These are phyloP conservation scores for Dasypogon diadema DNA, from an alignment of 2,888 invertebrate species.

Conservation along the genomic window DNA sequence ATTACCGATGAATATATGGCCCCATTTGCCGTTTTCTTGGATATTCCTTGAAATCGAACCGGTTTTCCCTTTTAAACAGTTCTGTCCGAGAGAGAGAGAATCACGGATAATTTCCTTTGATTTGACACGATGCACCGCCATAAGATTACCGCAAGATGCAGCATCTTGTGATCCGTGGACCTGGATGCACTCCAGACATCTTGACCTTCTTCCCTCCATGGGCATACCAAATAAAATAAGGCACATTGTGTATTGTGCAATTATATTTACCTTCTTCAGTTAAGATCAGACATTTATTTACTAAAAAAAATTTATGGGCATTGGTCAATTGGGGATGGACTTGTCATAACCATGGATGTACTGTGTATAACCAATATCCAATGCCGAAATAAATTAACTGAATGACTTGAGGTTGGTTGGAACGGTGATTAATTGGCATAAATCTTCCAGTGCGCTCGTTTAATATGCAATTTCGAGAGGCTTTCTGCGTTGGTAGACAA, in stretches of 20 bases:
- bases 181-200: conserved; percentile 43
- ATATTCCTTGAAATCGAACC: conserved; percentile 17
- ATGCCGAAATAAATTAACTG: not conserved
- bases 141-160: conserved; percentile 36
- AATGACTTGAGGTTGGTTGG: not conserved
- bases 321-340: not conserved
- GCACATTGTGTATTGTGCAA: not conserved
- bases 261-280: conserved; percentile 6
- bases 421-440: not conserved
- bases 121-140: conserved; percentile 26
- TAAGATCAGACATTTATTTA: not conserved
- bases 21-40: conserved; percentile 15
- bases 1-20: conserved; percentile 26
- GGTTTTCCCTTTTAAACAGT: conserved; percentile 47
- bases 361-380: not conserved
- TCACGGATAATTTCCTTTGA: conserved; percentile 39
- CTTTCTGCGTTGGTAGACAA: no score
- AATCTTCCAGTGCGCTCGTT: not conserved
- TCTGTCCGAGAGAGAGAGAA: conserved; percentile 8
- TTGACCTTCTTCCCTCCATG: conserved; percentile 39
- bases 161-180: not conserved
- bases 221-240: conserved; percentile 6
- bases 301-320: conserved; percentile 11
- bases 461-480: no score
- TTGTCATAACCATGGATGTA: conserved; percentile 10